These are phyloP conservation scores for Caenorhabditis sp. DNA, from an alignment of 2,888 invertebrate genomes.

Conservation along the genomic window DNA sequence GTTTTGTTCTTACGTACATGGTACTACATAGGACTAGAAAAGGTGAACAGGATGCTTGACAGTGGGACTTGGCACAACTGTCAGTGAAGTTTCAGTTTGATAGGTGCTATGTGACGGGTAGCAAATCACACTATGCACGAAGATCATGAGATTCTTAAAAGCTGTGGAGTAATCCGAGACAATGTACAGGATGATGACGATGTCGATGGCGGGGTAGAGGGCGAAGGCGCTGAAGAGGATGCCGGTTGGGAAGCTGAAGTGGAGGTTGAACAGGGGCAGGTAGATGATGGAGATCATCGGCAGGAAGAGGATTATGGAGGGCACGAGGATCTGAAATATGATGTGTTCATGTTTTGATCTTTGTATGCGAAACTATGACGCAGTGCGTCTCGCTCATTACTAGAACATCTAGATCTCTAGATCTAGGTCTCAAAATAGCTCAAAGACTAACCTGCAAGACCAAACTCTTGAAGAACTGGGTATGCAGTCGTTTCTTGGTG, in stretches of 20 bases:
- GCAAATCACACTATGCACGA: too few relatives aligned
- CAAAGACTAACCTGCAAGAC: slow-evolving; percentile 24
- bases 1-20: too few relatives aligned
- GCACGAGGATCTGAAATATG: slow-evolving; percentile 21
- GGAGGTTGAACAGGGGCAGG: slow-evolving; percentile 21
- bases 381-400: too few relatives aligned
- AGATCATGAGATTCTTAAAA: neutral
- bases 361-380: too few relatives aligned
- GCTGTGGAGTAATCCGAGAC: slow-evolving; percentile 11
- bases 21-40: neutral
- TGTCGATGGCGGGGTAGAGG: slow-evolving; percentile 31
- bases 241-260: slow-evolving; percentile 27
- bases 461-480: slow-evolving; percentile 41
- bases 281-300: slow-evolving; percentile 42
- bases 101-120: too few relatives aligned
- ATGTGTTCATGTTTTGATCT: too few relatives aligned
- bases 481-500: slow-evolving; percentile 23
- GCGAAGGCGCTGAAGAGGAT: slow-evolving; percentile 22
- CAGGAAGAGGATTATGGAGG: slow-evolving; percentile 28
- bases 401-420: too few relatives aligned
- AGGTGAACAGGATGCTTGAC: neutral
- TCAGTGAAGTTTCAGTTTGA: neutral
- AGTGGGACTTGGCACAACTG: neutral
- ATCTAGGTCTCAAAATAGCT: too few relatives aligned
- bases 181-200: slow-evolving; percentile 18